These are phyloP conservation scores for Limnephilus lunatus DNA, from an alignment of 2,888 invertebrate genomes.

Conservation along the genomic window DNA sequence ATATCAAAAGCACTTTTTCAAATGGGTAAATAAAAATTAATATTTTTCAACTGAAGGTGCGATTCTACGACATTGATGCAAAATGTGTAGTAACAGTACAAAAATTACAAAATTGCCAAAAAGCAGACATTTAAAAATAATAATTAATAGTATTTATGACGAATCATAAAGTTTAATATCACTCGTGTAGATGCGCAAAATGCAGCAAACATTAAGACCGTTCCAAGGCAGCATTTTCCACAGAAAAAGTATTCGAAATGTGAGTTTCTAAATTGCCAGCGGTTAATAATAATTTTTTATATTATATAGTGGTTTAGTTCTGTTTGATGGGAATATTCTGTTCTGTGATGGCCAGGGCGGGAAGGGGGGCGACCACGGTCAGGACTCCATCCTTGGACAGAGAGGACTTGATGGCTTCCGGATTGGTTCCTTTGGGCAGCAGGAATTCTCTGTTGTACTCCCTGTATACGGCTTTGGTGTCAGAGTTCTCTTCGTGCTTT, in stretches of 20 bases:
- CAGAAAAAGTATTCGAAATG: slow-evolving; percentile 29
- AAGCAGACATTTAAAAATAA: slow-evolving; percentile 38
- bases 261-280: slow-evolving; percentile 1
- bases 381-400: slow-evolving; percentile 97
- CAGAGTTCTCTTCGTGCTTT: slow-evolving; percentile 98
- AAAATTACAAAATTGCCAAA: slow-evolving; percentile 24
- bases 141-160: slow-evolving; percentile 9
- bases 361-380: slow-evolving; percentile 97
- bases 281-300: slow-evolving; percentile 40
- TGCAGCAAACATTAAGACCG: slow-evolving; percentile 38
- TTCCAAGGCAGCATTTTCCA: slow-evolving; percentile 36
- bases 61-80: slow-evolving; percentile 25
- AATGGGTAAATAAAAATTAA: neutral
- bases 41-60: slow-evolving; percentile 26
- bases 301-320: slow-evolving; percentile 71
- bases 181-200: slow-evolving; percentile 25
- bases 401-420: slow-evolving; percentile 96
- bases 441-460: slow-evolving; percentile 99
- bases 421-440: slow-evolving; percentile 97
- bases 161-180: slow-evolving; percentile 38
- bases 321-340: slow-evolving; percentile 90
- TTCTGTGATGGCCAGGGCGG: slow-evolving; percentile 88
- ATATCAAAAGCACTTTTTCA: slow-evolving; percentile 47
- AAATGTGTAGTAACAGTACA: slow-evolving; percentile 7
- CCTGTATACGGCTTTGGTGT: slow-evolving; percentile 97